These are phyloP conservation scores for Chunga burmeisteri DNA, from an alignment of 2,113 vertebrate genomes.

Conservation along the genomic window DNA sequence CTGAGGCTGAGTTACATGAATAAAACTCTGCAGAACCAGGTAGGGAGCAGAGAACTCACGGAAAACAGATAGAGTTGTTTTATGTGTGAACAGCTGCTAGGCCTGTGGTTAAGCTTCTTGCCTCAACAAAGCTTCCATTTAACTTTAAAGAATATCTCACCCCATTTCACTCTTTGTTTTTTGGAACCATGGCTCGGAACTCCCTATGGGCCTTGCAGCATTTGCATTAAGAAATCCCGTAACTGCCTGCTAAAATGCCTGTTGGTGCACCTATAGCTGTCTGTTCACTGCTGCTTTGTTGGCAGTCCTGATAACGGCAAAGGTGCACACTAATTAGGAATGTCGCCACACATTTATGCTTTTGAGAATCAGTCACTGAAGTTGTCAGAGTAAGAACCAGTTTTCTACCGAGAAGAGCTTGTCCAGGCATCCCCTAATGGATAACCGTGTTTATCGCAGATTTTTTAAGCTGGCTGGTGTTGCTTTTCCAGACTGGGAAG, in stretches of 20 bases:
- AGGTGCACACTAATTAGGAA: neutral
- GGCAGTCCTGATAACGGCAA: fast-evolving
- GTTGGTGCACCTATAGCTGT: neutral
- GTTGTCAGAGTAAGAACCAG: fast-evolving
- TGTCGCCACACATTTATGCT: neutral
- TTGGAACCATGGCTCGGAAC: neutral
- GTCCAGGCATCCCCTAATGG: neutral
- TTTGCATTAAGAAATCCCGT: neutral
- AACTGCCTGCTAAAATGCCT: neutral
- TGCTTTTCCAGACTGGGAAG: neutral
- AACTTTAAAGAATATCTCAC: neutral
- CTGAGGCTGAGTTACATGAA: fast-evolving
- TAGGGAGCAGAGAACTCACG: neutral
- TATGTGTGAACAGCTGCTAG: neutral
- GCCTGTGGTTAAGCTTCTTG: neutral
- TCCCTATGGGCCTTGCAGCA: neutral
- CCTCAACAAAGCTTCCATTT: neutral
- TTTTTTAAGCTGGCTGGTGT: neutral
- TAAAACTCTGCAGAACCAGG: neutral
- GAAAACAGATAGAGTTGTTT: neutral
- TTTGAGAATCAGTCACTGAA: neutral
- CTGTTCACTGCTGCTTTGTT: neutral
- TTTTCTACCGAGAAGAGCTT: neutral
- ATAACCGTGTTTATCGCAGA: neutral
- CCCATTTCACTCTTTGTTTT: neutral